A percentile compares a stretch with the other conserved stretches of the same genome.
phyloP scores from a whole-genome alignment of 2,888 invertebrate species.

The Cephus pygmeus region DNA sequence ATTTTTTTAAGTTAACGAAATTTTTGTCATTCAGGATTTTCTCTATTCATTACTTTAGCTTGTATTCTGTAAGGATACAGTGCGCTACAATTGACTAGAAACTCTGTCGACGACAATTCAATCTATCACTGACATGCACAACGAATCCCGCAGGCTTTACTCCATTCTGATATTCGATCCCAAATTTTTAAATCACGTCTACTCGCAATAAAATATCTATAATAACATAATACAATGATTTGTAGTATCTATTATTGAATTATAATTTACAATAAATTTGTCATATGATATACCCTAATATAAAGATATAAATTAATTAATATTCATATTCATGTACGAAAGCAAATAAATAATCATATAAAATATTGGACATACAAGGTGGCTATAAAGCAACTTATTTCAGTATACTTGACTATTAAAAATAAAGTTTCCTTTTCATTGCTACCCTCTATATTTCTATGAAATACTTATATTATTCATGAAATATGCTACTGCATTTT shows the following conservation, averaged over 20 bases:
- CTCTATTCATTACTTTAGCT: background rate
- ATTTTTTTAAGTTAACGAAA: background rate
- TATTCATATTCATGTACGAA: background rate
- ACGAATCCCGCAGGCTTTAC: constrained; percentile 6
- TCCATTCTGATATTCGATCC: constrained; percentile 12
- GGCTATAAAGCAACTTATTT: background rate
- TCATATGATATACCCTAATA: background rate
- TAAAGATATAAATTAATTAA: background rate
- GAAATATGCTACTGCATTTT: background rate
- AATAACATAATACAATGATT: background rate
- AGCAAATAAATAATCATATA: background rate
- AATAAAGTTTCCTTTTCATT: background rate
- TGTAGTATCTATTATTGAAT: background rate
- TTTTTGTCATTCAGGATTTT: background rate
- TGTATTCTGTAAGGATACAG: background rate
- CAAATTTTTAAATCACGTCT: background rate
- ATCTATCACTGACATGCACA: constrained; percentile 14
- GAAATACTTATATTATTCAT: background rate
- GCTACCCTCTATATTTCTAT: background rate
- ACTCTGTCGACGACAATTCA: constrained; percentile 20
- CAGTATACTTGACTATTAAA: background rate
- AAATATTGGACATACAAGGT: background rate
- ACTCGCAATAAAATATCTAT: no score
- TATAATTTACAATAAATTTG: background rate
- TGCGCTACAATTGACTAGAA: constrained; percentile 11